Evolutionary conservation across 2,797 vertebrate species (phyloP), one percentile per base, ranked within the genome.

Genomic region (Muscicapa striata): DNA sequence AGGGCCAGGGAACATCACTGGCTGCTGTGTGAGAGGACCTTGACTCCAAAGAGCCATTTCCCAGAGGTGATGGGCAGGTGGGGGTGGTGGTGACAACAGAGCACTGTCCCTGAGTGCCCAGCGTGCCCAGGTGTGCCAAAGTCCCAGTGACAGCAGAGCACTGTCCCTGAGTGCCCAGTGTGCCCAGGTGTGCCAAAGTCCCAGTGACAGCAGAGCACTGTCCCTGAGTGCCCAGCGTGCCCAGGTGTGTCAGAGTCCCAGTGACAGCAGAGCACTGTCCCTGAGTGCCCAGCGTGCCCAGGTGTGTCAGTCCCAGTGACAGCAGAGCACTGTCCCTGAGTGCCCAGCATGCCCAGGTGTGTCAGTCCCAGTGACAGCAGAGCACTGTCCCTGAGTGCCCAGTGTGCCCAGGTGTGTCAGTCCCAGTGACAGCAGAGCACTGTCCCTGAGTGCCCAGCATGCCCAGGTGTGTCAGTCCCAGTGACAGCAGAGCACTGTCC

Each of bases 221-320:
- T 30, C 48, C 64, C 32, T 24, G 6, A 5, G 7, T 34, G 26
- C 16, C 15, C n/a, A 11, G 19, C 0, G 0, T 3, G 48, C 6
- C 9, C 58, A n/a, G 20, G 32, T 10, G 52, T 66, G 76, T 0
- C n/a, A n/a, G n/a, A n/a, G n/a, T n/a, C n/a, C n/a, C n/a, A n/a
- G 18, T 36, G 46, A 40, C 55, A 23, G 3, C 36, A 43, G 10
- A 59, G 8, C 64, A 43, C 13, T 10, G 22, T 30, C 46, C 64
- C 32, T 23, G 6, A 4, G 7, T 34, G 24, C 15, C 15, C 32
- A 11, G 22, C 1, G 0, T 3, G 46, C 13, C 46, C 46, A 46
- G 46, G 11, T 46, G 46, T 46, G 46, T 5, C 48, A 49, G 23
- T 48, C 41, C 45, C 27, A 10, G 16, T 36, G 46, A 48, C 46